Conservation (phyloP, 1,140 invertebrate species). For the Nasonia vitripennis region DNA sequence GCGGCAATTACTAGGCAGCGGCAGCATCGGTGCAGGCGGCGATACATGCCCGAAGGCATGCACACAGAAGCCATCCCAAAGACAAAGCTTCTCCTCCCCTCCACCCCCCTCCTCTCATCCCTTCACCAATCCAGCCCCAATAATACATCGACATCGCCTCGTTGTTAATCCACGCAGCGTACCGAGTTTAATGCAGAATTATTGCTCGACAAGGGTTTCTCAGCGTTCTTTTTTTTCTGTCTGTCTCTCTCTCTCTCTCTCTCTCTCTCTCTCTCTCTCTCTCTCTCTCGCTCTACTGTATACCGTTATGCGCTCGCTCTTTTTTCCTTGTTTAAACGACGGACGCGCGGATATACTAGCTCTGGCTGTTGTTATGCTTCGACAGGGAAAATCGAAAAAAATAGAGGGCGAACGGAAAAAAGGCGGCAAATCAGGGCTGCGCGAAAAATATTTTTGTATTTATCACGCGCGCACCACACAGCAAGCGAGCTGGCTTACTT, state of each 20-base stretch:
- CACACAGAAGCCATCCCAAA: conserved; percentile 65
- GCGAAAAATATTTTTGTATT: conserved; percentile 61
- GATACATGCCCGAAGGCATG: conserved; percentile 55
- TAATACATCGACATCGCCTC: conserved; percentile 5
- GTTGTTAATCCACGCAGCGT: conserved; percentile 36
- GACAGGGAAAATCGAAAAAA: conserved; percentile 27
- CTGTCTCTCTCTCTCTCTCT: background rate
- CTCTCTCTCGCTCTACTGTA: background rate
- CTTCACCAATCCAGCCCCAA: conserved; percentile 4
- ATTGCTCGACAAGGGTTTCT: conserved; percentile 21
- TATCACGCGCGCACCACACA: conserved; percentile 50
- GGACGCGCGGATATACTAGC: background rate
- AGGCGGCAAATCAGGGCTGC: background rate
- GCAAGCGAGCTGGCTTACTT: conserved; percentile 52
- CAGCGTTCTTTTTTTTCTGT: background rate
- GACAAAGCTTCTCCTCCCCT: conserved; percentile 57
- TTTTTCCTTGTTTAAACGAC: conserved; percentile 23
- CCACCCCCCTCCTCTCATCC: conserved; percentile 42
- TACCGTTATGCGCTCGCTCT: background rate
- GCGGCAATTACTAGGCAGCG: conserved; percentile 31
- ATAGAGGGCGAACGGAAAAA: conserved; percentile 1
- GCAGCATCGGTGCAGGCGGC: background rate
- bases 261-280: background rate
- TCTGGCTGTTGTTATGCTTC: background rate
- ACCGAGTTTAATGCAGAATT: conserved; percentile 38